A percentile compares a stretch with the other conserved stretches of the same genome.
These are phyloP conservation scores for Nemurella pictetii DNA, from an alignment of 2,888 invertebrate species.

Conservation along the genomic window DNA sequence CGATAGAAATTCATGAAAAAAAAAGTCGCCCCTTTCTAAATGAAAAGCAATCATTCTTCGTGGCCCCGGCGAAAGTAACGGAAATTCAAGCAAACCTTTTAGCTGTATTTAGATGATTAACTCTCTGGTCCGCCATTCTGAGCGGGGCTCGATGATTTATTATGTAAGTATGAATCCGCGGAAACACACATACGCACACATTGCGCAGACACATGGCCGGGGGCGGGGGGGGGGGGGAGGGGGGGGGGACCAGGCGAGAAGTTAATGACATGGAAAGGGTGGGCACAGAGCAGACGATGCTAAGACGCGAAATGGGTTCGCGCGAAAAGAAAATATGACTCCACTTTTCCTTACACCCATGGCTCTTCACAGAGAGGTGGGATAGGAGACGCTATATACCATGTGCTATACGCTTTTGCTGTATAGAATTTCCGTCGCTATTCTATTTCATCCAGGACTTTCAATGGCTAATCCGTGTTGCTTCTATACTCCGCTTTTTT, in stretches of 20 bases:
- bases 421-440: too few species aligned
- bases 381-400: too few species aligned
- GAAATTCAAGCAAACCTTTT: background rate
- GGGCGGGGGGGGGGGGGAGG: too few species aligned
- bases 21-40: background rate
- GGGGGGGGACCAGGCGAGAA: background rate
- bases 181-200: too few species aligned
- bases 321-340: background rate
- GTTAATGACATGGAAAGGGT: background rate
- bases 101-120: background rate
- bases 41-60: background rate
- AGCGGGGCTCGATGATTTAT: background rate
- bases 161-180: background rate
- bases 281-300: too few species aligned
- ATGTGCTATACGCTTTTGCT: too few species aligned
- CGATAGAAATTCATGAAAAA: background rate
- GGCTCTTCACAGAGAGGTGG: too few species aligned
- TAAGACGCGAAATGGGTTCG: background rate
- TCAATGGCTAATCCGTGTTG: background rate
- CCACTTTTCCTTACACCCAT: background rate
- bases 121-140: background rate
- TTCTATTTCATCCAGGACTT: background rate
- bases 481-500: too few species aligned
- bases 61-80: background rate
- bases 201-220: too few species aligned